Conservation (phyloP, 2,797 vertebrate species). For the Malacoraja senta region DNA sequence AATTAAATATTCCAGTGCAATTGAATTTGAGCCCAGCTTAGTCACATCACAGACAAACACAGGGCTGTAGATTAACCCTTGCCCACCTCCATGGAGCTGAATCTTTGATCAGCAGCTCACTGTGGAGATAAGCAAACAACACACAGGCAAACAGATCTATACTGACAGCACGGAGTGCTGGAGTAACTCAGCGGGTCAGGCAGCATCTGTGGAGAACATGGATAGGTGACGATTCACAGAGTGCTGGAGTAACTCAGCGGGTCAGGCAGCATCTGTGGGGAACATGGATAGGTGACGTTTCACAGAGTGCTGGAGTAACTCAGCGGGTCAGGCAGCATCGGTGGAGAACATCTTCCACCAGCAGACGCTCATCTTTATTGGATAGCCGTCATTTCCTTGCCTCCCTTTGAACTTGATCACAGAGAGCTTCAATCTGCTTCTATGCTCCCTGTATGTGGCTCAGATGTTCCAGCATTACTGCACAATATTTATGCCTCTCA, state of each 20-base stretch:
- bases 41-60: neutral
- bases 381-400: neutral
- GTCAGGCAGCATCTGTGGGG: too few species aligned
- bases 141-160: too few species aligned
- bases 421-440: neutral
- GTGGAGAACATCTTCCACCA: neutral
- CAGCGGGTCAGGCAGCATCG: too few species aligned
- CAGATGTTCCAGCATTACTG: neutral
- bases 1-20: constrained; percentile 2
- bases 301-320: too few species aligned
- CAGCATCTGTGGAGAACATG: too few species aligned
- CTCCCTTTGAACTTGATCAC: neutral
- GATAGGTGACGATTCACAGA: too few species aligned
- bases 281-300: too few species aligned
- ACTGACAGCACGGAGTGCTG: too few species aligned
- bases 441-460: neutral
- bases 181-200: too few species aligned
- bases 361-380: neutral
- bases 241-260: too few species aligned
- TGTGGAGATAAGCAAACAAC: neutral
- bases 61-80: neutral
- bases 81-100: neutral
- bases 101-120: neutral
- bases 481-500: too few species aligned
- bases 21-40: neutral